Conservation (phyloP, 1,140 invertebrate species). For the Megathymus violae region DNA sequence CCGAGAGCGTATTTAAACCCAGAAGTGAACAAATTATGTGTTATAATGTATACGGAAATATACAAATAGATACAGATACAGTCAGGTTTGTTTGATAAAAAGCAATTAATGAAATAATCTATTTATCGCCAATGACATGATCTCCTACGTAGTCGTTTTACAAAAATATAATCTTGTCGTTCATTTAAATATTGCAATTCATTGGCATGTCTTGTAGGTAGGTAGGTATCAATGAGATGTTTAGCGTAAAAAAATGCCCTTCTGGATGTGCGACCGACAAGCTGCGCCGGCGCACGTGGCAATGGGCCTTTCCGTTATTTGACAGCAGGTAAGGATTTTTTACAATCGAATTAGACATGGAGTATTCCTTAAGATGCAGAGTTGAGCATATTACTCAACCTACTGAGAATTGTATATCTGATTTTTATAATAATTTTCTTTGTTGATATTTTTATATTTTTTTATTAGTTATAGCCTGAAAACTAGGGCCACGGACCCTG, state of each 20-base stretch:
- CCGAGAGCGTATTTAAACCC: too few species aligned
- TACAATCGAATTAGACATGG: conserved; percentile 59
- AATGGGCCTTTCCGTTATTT: conserved; percentile 72
- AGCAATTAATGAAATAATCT: too few species aligned
- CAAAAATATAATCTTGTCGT: conserved; percentile 1
- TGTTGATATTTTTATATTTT: too few species aligned
- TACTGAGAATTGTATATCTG: conserved; percentile 3
- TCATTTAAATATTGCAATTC: conserved; percentile 8
- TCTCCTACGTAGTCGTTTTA: too few species aligned
- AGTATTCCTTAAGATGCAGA: conserved; percentile 52
- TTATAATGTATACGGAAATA: too few species aligned
- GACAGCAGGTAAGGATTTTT: conserved; percentile 77
- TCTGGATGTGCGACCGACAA: conserved; percentile 41
- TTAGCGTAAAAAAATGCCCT: conserved; percentile 24
- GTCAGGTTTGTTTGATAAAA: too few species aligned
- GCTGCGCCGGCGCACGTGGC: conserved; percentile 76
- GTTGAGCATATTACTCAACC: background rate
- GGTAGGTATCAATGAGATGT: conserved; percentile 11
- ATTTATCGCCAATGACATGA: too few species aligned
- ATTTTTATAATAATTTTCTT: background rate
- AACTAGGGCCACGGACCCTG: too few species aligned
- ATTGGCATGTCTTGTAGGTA: conserved; percentile 16
- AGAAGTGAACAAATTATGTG: too few species aligned
- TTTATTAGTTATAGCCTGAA: too few species aligned
- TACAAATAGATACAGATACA: too few species aligned